These are phyloP conservation scores for Drosophila aff. DNA, from an alignment of 1,140 invertebrate species.

Conservation along the genomic window DNA sequence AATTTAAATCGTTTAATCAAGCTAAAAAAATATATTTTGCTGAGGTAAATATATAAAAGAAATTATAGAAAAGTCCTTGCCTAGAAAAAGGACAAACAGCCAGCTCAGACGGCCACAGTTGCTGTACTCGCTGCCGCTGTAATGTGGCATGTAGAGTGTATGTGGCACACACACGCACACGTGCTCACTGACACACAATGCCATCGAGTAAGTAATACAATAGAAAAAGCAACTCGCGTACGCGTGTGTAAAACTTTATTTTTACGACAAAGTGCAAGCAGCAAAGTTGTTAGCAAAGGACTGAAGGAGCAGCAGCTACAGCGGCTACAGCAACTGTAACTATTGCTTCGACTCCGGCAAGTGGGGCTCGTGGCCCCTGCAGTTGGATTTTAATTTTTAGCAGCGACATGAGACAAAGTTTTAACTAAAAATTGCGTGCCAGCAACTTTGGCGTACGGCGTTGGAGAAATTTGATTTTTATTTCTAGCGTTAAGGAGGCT, in stretches of 20 bases:
- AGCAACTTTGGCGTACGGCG: slow-evolving; percentile 52
- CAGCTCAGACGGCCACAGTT: slow-evolving; percentile 5
- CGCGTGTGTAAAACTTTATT: slow-evolving; percentile 81
- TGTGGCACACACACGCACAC: slow-evolving; percentile 30
- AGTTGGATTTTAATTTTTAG: slow-evolving; percentile 79
- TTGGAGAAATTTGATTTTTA: slow-evolving; percentile 72
- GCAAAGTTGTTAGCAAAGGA: slow-evolving; percentile 77
- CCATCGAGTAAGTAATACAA: slow-evolving; percentile 68
- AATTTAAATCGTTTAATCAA: background rate
- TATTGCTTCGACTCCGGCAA: slow-evolving; percentile 9
- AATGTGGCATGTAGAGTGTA: slow-evolving; percentile 61
- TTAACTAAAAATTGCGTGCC: slow-evolving; percentile 68
- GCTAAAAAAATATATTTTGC: background rate
- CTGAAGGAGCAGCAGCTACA: slow-evolving; percentile 50
- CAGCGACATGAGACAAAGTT: slow-evolving; percentile 72
- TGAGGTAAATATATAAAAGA: background rate
- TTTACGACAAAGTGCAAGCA: slow-evolving; percentile 81
- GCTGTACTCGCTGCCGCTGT: slow-evolving; percentile 56
- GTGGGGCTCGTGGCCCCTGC: slow-evolving; percentile 28
- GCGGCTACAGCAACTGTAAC: slow-evolving; percentile 19
- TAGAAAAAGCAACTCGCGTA: slow-evolving; percentile 74
- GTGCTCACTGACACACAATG: slow-evolving; percentile 35
- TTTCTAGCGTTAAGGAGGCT: slow-evolving; percentile 34
- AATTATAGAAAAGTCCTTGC: too few species aligned
- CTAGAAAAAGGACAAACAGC: background rate